phyloP scores from a whole-genome alignment of 2,797 vertebrate species.

The Schizopygopsis pylzovi region DNA sequence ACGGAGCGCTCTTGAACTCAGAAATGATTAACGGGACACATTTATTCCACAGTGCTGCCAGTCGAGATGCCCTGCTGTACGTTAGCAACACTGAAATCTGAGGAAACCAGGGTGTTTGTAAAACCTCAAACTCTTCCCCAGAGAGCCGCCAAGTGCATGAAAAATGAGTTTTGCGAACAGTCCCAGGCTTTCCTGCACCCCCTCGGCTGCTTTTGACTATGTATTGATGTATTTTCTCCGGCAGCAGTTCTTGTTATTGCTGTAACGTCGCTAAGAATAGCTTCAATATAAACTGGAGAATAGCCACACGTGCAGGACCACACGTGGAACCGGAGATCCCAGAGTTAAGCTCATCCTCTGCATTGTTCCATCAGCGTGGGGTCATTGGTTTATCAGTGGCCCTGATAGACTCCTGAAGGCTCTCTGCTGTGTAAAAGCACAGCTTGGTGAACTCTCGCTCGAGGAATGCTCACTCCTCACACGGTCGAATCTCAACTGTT shows the following conservation, averaged over 20 bases:
- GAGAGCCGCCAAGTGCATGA: conserved; percentile 26
- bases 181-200: background rate
- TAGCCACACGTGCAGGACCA: conserved; percentile 4
- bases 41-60: background rate
- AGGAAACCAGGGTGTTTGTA: conserved; percentile 10
- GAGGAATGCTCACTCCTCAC: conserved; percentile 73
- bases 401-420: no score
- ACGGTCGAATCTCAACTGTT: conserved; percentile 78
- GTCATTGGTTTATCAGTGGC: conserved; percentile 54
- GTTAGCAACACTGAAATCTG: background rate
- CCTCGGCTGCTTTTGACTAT: conserved; percentile 19
- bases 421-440: conserved; percentile 54
- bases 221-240: conserved; percentile 46
- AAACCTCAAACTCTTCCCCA: conserved; percentile 33
- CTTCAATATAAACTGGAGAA: conserved; percentile 40
- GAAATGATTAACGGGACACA: background rate
- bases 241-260: conserved; percentile 39
- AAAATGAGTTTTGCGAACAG: conserved; percentile 19
- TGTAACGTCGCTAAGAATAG: conserved; percentile 48
- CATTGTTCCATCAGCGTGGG: conserved; percentile 57
- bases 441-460: conserved; percentile 71
- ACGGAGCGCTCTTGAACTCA: conserved; percentile 1
- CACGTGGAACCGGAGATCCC: conserved; percentile 10
- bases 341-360: conserved; percentile 22
- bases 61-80: background rate